A percentile compares a stretch with the other conserved stretches of the same genome.
phyloP scores from a whole-genome alignment of 2,888 invertebrate species.

The Diogma glabrata region DNA sequence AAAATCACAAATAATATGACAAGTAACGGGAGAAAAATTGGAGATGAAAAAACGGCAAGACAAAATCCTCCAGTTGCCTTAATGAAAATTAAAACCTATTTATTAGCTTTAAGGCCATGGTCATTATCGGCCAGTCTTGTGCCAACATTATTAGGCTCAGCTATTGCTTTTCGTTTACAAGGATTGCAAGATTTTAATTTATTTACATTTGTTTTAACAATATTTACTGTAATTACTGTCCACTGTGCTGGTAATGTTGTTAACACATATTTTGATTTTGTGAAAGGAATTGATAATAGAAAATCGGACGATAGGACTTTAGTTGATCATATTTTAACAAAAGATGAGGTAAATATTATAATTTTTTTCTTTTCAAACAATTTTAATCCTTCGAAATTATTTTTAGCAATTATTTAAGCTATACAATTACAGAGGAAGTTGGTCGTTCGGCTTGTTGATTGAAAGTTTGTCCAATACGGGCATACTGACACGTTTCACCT shows the following conservation, averaged over 20 bases:
- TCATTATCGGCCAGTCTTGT: conserved; percentile 83
- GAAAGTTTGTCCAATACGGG: no score
- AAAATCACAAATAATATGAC: no score
- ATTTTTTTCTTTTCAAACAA: conserved; percentile 2
- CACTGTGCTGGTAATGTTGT: conserved; percentile 96
- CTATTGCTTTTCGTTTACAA: conserved; percentile 72
- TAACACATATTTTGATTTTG: conserved; percentile 91
- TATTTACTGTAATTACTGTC: conserved; percentile 79
- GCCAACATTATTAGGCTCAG: conserved; percentile 82
- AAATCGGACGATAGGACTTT: conserved; percentile 90
- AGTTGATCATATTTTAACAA: conserved; percentile 81
- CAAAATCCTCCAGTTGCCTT: conserved; percentile 34
- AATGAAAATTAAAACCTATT: conserved; percentile 81
- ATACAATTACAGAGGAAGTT: no score
- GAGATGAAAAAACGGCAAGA: conserved; percentile 8
- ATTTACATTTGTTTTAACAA: conserved; percentile 65
- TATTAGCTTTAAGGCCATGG: conserved; percentile 86
- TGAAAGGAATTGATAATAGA: conserved; percentile 84
- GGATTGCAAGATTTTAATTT: conserved; percentile 66
- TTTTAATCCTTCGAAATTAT: no score
- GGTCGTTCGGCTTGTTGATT: no score
- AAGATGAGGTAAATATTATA: conserved; percentile 45
- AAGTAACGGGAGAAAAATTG: conserved; percentile 6
- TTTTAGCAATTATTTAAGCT: no score
- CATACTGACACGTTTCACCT: no score